Evolutionary conservation across 2,888 invertebrate genomes (phyloP), one percentile per base, ranked within the genome.

Genomic region (Rhingia campestris): DNA sequence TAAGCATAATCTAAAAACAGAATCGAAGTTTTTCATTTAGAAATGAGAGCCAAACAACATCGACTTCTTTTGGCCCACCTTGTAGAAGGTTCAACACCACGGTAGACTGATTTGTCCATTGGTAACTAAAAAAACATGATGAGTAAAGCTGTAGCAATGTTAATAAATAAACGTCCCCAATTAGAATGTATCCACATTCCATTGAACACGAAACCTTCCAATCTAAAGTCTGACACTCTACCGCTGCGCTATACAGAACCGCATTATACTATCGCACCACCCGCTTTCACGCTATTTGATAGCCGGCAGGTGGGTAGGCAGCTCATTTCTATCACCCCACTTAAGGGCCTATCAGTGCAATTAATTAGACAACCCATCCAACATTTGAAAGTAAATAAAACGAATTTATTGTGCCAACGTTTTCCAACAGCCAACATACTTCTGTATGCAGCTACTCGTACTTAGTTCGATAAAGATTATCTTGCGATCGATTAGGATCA

Each of bases 171-270:
- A 22, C 22, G 1, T 22, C 22, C 1, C 22, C 22, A 2, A 2
- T 22, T 22, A 22, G 1, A 22, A 2, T 22, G 22, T 22, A 22
- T 22, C 22, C 22, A 22, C 22, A 22, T 22, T 22, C 1, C 22
- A 22, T 80, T 84, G 80, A 84, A 84, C 84, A 80, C 80, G 84
- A 80, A 84, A 80, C 80, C 84, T 80, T 84, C 80, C 80, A 74
- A 84, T 84, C 84, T 80, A 74, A 74, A 84, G 80, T 84, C 80
- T 74, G 80, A 80, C 84, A 74, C 84, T 80, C 84, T 84, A 84
- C 80, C 84, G 80, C 80, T 84, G 84, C 80, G 84, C 84, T 80
- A n/a, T n/a, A 80, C 80, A 70, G 80, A 80, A 80, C 75, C 84
- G 7, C 7, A 53, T 61, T 6, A 0, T 4, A 22, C 22, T 22